phyloP scores from a whole-genome alignment of 92 coral and sea anemone genomes.

The Zoanthus sociatus region DNA sequence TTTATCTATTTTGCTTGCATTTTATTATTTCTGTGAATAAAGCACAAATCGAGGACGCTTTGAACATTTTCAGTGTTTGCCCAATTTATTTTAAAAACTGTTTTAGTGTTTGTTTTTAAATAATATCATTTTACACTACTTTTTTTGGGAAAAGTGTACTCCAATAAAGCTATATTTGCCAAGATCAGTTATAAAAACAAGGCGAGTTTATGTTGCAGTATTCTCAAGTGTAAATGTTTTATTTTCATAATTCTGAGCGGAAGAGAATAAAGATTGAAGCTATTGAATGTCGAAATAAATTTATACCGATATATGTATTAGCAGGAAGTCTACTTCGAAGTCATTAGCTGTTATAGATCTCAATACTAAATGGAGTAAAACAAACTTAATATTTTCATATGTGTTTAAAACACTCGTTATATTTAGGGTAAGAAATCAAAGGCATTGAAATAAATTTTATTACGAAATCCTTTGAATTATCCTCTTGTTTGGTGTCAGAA shows the following conservation, averaged over 20 bases:
- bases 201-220: conserved; percentile 19
- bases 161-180: conserved; percentile 24
- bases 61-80: conserved; percentile 8
- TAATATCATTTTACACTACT: conserved; percentile 21
- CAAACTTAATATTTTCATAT: conserved; percentile 6
- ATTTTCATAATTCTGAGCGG: conserved; percentile 24
- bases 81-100: conserved; percentile 11
- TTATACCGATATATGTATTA: conserved; percentile 5
- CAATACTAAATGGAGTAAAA: conserved; percentile 19
- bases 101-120: conserved; percentile 1
- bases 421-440: conserved; percentile 30
- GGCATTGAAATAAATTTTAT: conserved; percentile 46
- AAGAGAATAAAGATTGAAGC: not conserved
- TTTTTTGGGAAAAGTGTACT: conserved; percentile 17
- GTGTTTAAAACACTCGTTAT: conserved; percentile 3
- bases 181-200: conserved; percentile 26
- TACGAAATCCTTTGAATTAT: conserved; percentile 32
- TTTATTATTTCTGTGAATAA: conserved; percentile 1
- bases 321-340: conserved; percentile 7
- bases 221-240: conserved; percentile 41
- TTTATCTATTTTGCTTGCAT: not conserved
- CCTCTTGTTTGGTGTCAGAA: conserved; percentile 37
- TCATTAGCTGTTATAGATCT: conserved; percentile 38
- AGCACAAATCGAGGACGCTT: not conserved
- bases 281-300: conserved; percentile 27